phyloP scores from a whole-genome alignment of 2,888 invertebrate species.

The Lamproptera curius region DNA sequence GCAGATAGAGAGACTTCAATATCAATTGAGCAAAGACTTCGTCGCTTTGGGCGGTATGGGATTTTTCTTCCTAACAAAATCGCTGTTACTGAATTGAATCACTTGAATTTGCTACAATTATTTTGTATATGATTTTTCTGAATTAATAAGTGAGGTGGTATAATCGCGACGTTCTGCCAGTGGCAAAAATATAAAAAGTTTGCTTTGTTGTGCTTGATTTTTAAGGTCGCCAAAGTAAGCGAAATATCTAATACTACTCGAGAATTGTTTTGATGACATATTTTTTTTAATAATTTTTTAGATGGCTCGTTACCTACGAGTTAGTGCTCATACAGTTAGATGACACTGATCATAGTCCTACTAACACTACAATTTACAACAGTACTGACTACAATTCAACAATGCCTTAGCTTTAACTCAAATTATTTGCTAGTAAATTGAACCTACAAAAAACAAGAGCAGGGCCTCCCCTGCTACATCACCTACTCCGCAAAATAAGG shows the following conservation, averaged over 20 bases:
- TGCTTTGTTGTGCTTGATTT: background rate
- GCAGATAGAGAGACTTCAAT: constrained; percentile 78
- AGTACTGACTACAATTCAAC: background rate
- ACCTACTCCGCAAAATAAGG: too few species aligned
- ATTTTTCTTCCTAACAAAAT: constrained; percentile 75
- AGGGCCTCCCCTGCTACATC: too few species aligned
- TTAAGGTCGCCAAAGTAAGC: too few species aligned
- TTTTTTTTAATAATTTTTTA: too few species aligned
- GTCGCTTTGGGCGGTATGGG: constrained; percentile 79
- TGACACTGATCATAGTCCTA: background rate
- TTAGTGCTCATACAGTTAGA: constrained; percentile 75
- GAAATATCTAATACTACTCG: too few species aligned
- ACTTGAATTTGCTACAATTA: background rate
- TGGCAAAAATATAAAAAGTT: background rate
- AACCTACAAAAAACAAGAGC: too few species aligned
- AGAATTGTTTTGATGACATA: too few species aligned
- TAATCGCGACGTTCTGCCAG: background rate
- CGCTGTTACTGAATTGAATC: constrained; percentile 72
- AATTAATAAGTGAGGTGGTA: background rate
- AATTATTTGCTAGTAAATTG: too few species aligned
- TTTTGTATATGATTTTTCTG: background rate
- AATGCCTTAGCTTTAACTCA: too few species aligned
- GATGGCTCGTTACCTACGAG: constrained; percentile 80
- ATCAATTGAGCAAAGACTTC: constrained; percentile 76
- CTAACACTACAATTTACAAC: constrained; percentile 21